These are phyloP conservation scores for Regulus satrapa DNA, from an alignment of 2,113 vertebrate species.

Conservation along the genomic window DNA sequence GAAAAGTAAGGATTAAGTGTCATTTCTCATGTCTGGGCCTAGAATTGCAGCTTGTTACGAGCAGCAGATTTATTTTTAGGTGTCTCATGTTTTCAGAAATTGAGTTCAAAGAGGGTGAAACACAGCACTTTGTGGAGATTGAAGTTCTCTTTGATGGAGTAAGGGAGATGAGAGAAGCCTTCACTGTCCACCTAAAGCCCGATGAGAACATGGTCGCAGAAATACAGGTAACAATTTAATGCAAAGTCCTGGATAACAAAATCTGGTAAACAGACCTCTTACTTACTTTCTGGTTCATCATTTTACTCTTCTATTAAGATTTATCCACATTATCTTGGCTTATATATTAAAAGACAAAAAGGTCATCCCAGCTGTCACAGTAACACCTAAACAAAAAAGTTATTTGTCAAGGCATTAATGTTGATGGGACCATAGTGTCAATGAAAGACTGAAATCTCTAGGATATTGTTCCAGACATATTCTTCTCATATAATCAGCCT, in stretches of 20 bases:
- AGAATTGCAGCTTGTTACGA: neutral
- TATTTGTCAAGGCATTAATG: neutral
- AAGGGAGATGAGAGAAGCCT: slow-evolving; percentile 92
- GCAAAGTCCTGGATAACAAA: neutral
- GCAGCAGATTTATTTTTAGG: neutral
- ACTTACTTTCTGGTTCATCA: neutral
- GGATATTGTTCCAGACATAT: neutral
- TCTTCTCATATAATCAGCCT: neutral
- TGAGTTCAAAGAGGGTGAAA: slow-evolving; percentile 88
- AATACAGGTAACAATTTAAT: slow-evolving; percentile 78
- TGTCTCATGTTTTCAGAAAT: slow-evolving; percentile 76
- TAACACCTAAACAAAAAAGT: neutral
- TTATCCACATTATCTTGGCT: neutral
- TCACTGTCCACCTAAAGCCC: slow-evolving; percentile 90
- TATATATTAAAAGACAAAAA: neutral
- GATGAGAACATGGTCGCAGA: slow-evolving; percentile 95
- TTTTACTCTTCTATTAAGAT: neutral
- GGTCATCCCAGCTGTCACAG: neutral
- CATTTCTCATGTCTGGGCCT: neutral
- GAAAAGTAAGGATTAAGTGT: neutral
- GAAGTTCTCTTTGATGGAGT: slow-evolving; percentile 86
- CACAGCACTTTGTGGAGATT: slow-evolving; percentile 83
- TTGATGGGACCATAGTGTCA: neutral
- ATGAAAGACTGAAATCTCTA: neutral
- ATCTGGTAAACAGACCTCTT: neutral